A percentile compares a stretch with the other conserved stretches of the same genome.
Evolutionary conservation across 2,888 invertebrate genomes (phyloP).

Genomic region (Axea sp.): DNA sequence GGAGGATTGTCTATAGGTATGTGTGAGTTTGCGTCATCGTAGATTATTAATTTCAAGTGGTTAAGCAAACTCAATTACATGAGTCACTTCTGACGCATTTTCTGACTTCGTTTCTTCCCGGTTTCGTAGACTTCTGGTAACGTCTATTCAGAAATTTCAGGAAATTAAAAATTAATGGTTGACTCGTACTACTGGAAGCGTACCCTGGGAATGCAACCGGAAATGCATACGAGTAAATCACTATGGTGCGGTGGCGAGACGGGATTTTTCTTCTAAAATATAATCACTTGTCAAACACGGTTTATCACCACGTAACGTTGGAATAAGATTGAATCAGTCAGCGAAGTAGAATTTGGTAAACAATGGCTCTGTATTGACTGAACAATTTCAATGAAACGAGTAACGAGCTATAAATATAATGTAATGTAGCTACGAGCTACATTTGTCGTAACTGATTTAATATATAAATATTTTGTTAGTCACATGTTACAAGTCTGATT

Average conservation of each 20-base stretch:
- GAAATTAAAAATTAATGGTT: conserved; percentile 8
- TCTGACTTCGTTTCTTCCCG: no score
- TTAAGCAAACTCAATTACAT: conserved; percentile 67
- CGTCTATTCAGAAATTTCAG: no score
- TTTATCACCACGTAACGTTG: no score
- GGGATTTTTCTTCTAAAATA: no score
- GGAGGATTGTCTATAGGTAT: conserved; percentile 23
- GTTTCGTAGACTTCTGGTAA: no score
- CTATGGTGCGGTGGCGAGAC: background rate
- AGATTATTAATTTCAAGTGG: conserved; percentile 70
- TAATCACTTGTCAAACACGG: no score
- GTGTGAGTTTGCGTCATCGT: conserved; percentile 65
- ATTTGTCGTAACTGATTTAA: conserved; percentile 23
- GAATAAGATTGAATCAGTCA: no score
- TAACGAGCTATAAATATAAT: conserved; percentile 27
- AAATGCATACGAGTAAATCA: no score
- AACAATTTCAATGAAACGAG: conserved; percentile 20
- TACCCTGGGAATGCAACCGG: conserved; percentile 10
- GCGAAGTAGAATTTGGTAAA: conserved; percentile 11
- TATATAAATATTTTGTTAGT: conserved; percentile 51
- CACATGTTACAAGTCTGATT: conserved; percentile 48
- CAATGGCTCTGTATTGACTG: conserved; percentile 9
- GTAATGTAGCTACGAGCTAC: conserved; percentile 5
- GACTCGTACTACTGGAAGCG: conserved; percentile 44
- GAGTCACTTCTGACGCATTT: conserved; percentile 50